These are phyloP conservation scores for Hypena proboscidalis DNA, from an alignment of 2,888 invertebrate species.

Conservation along the genomic window DNA sequence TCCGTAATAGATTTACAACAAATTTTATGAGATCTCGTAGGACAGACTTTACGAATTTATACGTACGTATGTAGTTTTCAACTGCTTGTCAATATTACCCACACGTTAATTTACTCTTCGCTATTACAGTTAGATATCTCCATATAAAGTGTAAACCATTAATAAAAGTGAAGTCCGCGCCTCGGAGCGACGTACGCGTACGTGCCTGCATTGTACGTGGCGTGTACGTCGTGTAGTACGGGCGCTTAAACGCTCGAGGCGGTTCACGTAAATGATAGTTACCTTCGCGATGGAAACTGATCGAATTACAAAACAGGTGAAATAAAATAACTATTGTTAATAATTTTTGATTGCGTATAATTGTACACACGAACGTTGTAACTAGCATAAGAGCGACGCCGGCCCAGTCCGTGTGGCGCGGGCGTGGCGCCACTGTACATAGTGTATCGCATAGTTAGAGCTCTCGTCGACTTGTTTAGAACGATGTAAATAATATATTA, in stretches of 20 bases:
- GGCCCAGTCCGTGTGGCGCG: conserved; percentile 1
- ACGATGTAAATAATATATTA: conserved; percentile 51
- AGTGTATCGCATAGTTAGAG: conserved; percentile 40
- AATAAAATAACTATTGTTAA: conserved; percentile 52
- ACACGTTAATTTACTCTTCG: conserved; percentile 1
- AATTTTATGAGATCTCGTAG: neutral
- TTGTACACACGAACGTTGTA: conserved; percentile 23
- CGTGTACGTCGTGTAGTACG: too few relatives aligned
- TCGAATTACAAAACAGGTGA: conserved; percentile 78
- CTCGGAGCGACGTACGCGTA: too few relatives aligned
- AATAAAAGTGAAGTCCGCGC: neutral
- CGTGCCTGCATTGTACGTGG: too few relatives aligned
- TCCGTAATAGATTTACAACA: too few relatives aligned
- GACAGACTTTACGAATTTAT: conserved; percentile 1
- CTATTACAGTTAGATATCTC: neutral
- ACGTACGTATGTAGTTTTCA: neutral
- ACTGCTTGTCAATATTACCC: neutral
- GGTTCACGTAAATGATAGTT: conserved; percentile 23
- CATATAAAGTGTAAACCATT: neutral
- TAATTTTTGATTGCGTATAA: conserved; percentile 46
- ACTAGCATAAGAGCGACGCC: conserved; percentile 12
- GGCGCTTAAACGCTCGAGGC: neutral
- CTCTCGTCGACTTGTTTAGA: conserved; percentile 46
- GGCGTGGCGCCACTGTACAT: conserved; percentile 48
- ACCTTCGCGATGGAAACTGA: conserved; percentile 54